Evolutionary conservation across 2,888 invertebrate genomes (phyloP).

Genomic region (Conus canariensis): DNA sequence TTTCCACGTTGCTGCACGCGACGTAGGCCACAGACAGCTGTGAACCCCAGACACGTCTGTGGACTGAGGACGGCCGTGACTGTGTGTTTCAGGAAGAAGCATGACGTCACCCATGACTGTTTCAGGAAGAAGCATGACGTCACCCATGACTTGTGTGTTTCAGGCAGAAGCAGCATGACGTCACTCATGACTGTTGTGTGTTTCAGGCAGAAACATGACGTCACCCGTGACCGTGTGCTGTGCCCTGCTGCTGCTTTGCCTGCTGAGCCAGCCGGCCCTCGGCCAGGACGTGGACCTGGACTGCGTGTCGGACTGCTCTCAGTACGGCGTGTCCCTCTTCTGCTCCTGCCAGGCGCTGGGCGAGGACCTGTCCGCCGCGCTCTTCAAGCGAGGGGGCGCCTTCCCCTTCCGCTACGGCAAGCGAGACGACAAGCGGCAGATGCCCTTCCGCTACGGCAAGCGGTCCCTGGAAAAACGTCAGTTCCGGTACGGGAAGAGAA

Average conservation of each 20-base stretch:
- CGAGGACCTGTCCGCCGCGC: neutral
- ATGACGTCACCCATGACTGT: too few species aligned
- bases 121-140: neutral
- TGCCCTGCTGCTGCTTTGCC: neutral
- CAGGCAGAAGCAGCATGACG: too few species aligned
- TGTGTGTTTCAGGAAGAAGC: too few species aligned
- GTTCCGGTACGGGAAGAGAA: neutral
- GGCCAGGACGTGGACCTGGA: neutral
- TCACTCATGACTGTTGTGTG: too few species aligned
- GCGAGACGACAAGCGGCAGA: neutral
- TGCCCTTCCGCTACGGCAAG: constrained; percentile 35
- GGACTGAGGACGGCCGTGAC: too few species aligned
- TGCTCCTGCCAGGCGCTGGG: neutral
- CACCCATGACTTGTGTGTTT: too few species aligned
- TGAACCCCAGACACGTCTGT: too few species aligned
- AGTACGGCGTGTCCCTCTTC: neutral
- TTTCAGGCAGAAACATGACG: neutral
- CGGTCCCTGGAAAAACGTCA: neutral
- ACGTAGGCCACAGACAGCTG: too few species aligned
- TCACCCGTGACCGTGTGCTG: neutral
- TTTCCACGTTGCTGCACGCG: too few species aligned
- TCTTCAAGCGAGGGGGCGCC: neutral
- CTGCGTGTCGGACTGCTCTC: neutral
- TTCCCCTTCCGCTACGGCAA: constrained; percentile 37
- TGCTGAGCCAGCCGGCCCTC: neutral